These are phyloP conservation scores for Cheilosia variabilis DNA, from an alignment of 2,888 invertebrate genomes.

Conservation along the genomic window DNA sequence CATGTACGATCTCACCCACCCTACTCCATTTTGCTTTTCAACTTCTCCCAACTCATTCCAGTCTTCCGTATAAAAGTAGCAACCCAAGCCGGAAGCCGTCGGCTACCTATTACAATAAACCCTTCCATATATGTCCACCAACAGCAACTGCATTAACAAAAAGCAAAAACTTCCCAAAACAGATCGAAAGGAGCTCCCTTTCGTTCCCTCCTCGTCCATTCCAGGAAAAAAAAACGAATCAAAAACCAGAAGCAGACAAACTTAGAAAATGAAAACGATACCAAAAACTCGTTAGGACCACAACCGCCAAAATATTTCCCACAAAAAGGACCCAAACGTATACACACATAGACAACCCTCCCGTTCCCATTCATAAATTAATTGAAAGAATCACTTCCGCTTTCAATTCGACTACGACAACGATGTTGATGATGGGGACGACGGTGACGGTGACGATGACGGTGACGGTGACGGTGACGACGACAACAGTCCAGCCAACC, in stretches of 20 bases:
- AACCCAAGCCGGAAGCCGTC: constrained; percentile 30
- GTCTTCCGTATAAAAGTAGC: neutral
- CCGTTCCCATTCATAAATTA: constrained; percentile 66
- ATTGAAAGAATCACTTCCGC: constrained; percentile 75
- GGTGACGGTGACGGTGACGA: constrained; percentile 23
- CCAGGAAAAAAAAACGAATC: neutral
- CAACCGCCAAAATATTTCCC: constrained; percentile 61
- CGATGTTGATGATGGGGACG: constrained; percentile 38
- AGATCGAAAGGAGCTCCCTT: neutral
- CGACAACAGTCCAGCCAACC: constrained; percentile 37
- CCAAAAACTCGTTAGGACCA: constrained; percentile 60
- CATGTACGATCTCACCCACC: too few relatives aligned
- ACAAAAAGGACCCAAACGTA: constrained; percentile 77
- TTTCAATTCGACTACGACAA: constrained; percentile 65
- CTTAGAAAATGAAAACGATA: constrained; percentile 25
- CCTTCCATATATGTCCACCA: neutral
- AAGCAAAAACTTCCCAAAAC: neutral
- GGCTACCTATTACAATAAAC: constrained; percentile 27
- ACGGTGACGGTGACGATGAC: constrained; percentile 28
- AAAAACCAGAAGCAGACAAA: constrained; percentile 19
- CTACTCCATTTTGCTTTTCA: too few relatives aligned
- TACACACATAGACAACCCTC: constrained; percentile 71
- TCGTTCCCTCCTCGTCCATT: neutral
- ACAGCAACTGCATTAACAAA: constrained; percentile 25
- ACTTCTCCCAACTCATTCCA: too few relatives aligned